These are phyloP conservation scores for Tyto alba DNA, from an alignment of 2,113 vertebrate genomes.

Conservation along the genomic window DNA sequence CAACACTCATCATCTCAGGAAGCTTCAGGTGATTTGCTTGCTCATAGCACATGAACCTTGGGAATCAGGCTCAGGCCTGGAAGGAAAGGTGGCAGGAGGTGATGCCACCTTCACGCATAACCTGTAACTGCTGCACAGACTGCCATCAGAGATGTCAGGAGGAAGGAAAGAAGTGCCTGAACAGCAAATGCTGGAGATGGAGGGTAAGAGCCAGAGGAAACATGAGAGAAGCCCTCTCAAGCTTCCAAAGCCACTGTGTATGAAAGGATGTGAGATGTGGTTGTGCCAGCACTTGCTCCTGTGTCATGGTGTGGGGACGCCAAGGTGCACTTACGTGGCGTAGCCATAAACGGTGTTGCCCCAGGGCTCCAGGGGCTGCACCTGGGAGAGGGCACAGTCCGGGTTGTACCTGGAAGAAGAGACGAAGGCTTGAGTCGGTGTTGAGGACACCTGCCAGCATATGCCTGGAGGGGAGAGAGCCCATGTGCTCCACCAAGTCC, in stretches of 20 bases:
- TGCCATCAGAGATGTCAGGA: background rate
- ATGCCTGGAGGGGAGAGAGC: background rate
- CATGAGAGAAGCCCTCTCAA: background rate
- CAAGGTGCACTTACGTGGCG: slow-evolving; percentile 77
- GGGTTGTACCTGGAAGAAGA: slow-evolving; percentile 78
- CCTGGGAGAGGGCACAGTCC: slow-evolving; percentile 69
- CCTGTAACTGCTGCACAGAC: background rate
- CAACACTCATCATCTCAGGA: background rate
- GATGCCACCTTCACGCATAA: background rate
- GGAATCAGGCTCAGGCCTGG: background rate
- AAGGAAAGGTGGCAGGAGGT: background rate
- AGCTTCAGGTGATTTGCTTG: background rate
- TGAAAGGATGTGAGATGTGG: accelerated
- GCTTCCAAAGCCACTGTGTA: background rate
- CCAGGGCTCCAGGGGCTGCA: slow-evolving; percentile 75
- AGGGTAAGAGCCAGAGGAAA: background rate
- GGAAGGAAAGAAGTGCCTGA: background rate
- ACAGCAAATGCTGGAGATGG: background rate
- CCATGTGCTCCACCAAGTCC: background rate
- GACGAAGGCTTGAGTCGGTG: background rate
- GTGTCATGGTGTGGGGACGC: accelerated
- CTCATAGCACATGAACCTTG: background rate
- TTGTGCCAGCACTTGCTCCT: background rate
- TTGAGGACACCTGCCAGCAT: accelerated
- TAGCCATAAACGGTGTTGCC: slow-evolving; percentile 89